Evolutionary conservation across 2,797 vertebrate species (phyloP).

Genomic region (Dendrocincla tyrannina): DNA sequence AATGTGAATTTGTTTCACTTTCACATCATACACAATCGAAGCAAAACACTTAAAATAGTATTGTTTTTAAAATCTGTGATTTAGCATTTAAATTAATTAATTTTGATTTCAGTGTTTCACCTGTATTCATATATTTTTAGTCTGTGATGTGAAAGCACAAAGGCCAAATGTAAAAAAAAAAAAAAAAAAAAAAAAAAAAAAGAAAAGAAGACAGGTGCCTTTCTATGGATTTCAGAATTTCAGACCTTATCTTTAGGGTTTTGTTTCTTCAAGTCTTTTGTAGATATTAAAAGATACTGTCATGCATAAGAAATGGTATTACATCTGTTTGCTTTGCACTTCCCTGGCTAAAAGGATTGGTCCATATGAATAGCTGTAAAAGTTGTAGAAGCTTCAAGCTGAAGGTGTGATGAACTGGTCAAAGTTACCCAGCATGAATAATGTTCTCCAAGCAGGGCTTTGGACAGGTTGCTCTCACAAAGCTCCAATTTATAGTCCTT

Average conservation of each 20-base stretch:
- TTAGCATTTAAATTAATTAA: constrained; percentile 47
- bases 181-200: not conserved
- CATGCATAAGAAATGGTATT: constrained; percentile 49
- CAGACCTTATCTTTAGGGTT: constrained; percentile 4
- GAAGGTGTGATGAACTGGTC: not conserved
- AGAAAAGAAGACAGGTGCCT: constrained; percentile 6
- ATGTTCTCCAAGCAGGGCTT: not conserved
- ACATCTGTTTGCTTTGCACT: constrained; percentile 20
- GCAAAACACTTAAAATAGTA: constrained; percentile 17
- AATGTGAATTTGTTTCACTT: constrained; percentile 56
- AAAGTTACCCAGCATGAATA: not conserved
- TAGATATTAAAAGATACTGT: constrained; percentile 57
- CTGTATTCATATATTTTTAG: constrained; percentile 59
- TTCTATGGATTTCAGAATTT: constrained; percentile 36
- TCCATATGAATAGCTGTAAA: not conserved
- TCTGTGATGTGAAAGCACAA: constrained; percentile 57
- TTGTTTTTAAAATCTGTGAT: constrained; percentile 46
- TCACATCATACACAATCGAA: not conserved
- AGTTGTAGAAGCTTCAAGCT: not conserved
- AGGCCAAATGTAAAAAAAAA: constrained; percentile 2
- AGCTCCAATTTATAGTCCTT: not conserved
- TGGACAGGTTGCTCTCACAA: not conserved
- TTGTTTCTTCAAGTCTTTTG: constrained; percentile 29
- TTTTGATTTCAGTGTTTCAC: constrained; percentile 60
- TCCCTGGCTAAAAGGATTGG: not conserved